These are phyloP conservation scores for Ceratina calcarata DNA, from an alignment of 1,140 invertebrate species.

Conservation along the genomic window DNA sequence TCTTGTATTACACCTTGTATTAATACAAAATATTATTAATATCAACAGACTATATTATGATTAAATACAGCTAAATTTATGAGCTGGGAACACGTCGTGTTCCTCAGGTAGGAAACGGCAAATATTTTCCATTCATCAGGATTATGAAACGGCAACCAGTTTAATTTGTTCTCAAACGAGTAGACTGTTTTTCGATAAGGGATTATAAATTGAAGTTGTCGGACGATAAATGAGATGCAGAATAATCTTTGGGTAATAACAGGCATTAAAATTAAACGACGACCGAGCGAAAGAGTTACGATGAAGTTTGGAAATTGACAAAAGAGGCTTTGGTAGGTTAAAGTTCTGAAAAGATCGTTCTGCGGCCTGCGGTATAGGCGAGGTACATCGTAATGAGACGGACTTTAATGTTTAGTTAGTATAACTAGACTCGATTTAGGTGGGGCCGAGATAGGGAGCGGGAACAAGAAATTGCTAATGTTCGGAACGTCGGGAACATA, in stretches of 20 bases:
- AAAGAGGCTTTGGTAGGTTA: not conserved
- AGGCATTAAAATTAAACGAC: not conserved
- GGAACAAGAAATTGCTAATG: conserved; percentile 34
- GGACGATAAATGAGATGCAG: not conserved
- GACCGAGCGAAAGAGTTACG: not conserved
- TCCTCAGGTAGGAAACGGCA: no score
- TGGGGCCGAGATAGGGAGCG: not conserved
- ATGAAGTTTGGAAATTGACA: not conserved
- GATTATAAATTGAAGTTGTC: not conserved
- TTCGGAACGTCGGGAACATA: conserved; percentile 22
- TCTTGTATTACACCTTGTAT: no score
- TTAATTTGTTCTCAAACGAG: not conserved
- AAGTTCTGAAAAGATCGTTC: not conserved
- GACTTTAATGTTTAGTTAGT: conserved; percentile 41
- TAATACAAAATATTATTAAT: no score
- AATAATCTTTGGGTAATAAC: not conserved
- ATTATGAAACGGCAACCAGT: not conserved
- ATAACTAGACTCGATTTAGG: conserved; percentile 40
- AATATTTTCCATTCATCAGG: not conserved
- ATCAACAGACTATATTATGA: no score
- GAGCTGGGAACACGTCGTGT: no score
- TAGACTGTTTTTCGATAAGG: no score
- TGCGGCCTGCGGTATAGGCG: not conserved
- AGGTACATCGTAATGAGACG: conserved; percentile 19
- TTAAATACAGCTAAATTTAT: no score